Evolutionary conservation across 1,140 invertebrate species (phyloP), one percentile per base, ranked within the genome.

Genomic region (Drosophila pallidifrons): DNA sequence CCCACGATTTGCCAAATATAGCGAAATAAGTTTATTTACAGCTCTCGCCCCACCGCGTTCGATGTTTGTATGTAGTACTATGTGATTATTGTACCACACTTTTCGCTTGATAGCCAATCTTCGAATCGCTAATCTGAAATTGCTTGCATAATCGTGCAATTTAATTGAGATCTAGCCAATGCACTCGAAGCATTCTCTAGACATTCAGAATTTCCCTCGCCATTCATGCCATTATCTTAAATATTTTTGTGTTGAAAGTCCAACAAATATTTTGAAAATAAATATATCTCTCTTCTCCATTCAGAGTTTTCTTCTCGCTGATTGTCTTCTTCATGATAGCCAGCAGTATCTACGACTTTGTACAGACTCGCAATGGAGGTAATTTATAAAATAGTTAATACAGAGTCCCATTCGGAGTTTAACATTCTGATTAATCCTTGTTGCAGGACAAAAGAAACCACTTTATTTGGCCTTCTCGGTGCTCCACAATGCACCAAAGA

Each of bases 161-260:
- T 32, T 32, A 32, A 32, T 32, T 32, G 30, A 6, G 30, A 32
- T 32, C 30, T 6, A 32, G 7, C 0, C 5, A 32, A 32, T 32
- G 5, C 5, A 32, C 30, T 32, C 7, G 30, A 32, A 32, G 30
- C 5, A 32, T 32, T 6, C 30, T 32, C 30, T 32, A 7, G 30
- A 2, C 5, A 7, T 32, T 32, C 1, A 7, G 30, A 32, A 32
- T 32, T 32, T 32, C 3, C 5, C 30, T 32, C 30, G 5, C 7
- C 5, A 5, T 32, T 32, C 30, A 32, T 32, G 5, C 30, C 30
- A 32, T 32, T 32, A 32, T 32, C 30, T 32, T 92, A 32, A 87
- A 92, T 46, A 91, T 92, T 16, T 91, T 89, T 58, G 91, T 91
- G 43, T 91, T 92, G 91, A 91, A 68, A 81, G 82, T 82, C 6